phyloP scores from a whole-genome alignment of 2,797 vertebrate species.

The Chrosomus eos region DNA sequence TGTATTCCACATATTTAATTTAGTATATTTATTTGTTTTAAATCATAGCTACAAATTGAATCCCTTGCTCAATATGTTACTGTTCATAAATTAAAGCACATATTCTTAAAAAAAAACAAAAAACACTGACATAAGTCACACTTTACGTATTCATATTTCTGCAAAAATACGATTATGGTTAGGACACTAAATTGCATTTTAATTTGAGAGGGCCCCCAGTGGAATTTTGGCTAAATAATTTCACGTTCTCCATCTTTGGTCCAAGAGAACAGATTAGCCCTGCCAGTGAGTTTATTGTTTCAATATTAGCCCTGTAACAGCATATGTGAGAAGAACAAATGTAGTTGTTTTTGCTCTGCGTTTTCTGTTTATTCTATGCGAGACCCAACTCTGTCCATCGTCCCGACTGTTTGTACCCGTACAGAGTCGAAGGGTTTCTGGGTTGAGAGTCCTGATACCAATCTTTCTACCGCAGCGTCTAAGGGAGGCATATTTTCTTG shows the following conservation, averaged over 20 bases:
- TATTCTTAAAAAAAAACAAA: slow-evolving; percentile 23
- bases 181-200: slow-evolving; percentile 42
- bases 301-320: slow-evolving; percentile 70
- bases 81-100: slow-evolving; percentile 18
- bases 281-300: slow-evolving; percentile 73
- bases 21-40: background rate
- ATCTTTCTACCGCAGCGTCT: slow-evolving; percentile 80
- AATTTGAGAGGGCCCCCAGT: slow-evolving; percentile 41
- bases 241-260: slow-evolving; percentile 55
- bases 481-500: slow-evolving; percentile 67
- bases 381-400: slow-evolving; percentile 30
- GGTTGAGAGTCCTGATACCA: slow-evolving; percentile 56
- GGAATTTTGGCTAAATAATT: slow-evolving; percentile 45
- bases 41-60: slow-evolving; percentile 5
- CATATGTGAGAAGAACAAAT: slow-evolving; percentile 62
- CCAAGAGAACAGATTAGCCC: slow-evolving; percentile 37
- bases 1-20: background rate
- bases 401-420: slow-evolving; percentile 32
- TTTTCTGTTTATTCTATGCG: slow-evolving; percentile 66
- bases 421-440: slow-evolving; percentile 41
- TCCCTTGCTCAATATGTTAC: slow-evolving; percentile 2
- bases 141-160: slow-evolving; percentile 30
- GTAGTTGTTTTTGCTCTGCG: slow-evolving; percentile 57
- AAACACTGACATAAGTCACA: slow-evolving; percentile 1
- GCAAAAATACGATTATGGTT: slow-evolving; percentile 42